Conservation (phyloP, 37 sponge, comb jelly and placozoan genomes). For the Amphimedon queenslandica region DNA sequence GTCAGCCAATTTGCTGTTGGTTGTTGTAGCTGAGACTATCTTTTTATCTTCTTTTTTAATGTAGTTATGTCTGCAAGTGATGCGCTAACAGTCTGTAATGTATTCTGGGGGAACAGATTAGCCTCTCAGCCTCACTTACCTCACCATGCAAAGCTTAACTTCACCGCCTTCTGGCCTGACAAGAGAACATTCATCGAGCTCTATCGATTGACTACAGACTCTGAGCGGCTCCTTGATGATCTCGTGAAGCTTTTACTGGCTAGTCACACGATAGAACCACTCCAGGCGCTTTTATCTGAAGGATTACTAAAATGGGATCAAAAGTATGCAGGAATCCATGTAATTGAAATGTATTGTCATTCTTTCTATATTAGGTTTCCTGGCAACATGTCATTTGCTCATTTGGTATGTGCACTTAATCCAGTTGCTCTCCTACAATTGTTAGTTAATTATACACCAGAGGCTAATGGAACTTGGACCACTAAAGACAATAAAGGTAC, state of each 20-base stretch:
- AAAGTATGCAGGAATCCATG: too few species aligned
- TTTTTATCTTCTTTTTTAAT: too few species aligned
- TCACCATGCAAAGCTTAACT: conserved; percentile 12
- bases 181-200: conserved; percentile 18
- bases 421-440: not conserved
- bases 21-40: too few species aligned
- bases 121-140: conserved; percentile 15
- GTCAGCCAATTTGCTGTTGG: too few species aligned
- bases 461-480: conserved; percentile 20
- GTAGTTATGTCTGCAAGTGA: too few species aligned
- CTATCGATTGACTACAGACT: conserved; percentile 22
- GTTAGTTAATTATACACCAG: conserved; percentile 2
- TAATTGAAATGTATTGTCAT: too few species aligned
- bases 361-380: not conserved
- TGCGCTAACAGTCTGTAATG: conserved; percentile 38
- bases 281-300: conserved; percentile 24
- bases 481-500: conserved; percentile 17
- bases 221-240: conserved; percentile 13
- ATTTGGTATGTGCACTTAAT: conserved; percentile 59
- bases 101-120: conserved; percentile 51
- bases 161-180: conserved; percentile 41
- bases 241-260: conserved; percentile 45
- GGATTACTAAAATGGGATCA: not conserved
- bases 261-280: conserved; percentile 21
- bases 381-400: conserved; percentile 20